phyloP scores from a whole-genome alignment of 2,888 invertebrate genomes.

The Orchesella flavescens region DNA sequence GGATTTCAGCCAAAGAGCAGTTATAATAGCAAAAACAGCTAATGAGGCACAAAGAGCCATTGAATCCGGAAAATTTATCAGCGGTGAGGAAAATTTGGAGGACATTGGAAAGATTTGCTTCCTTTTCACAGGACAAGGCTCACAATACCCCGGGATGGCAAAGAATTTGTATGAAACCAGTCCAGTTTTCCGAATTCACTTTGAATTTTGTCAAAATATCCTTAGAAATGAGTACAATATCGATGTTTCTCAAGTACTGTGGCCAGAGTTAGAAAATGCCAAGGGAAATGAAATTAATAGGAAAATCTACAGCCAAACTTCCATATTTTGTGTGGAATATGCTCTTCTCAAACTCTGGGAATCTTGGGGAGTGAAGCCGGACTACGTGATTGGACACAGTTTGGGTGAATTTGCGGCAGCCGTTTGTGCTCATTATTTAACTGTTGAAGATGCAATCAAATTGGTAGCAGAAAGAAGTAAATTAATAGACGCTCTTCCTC shows the following conservation, averaged over 20 bases:
- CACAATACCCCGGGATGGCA: constrained; percentile 52
- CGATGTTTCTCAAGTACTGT: constrained; percentile 21
- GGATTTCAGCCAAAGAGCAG: constrained; percentile 36
- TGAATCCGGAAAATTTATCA: not conserved
- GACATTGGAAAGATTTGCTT: constrained; percentile 42
- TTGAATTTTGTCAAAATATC: constrained; percentile 32
- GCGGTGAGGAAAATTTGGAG: constrained; percentile 1
- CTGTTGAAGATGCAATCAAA: not conserved
- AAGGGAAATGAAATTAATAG: not conserved
- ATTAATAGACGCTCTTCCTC: not conserved
- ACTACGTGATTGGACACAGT: constrained; percentile 19
- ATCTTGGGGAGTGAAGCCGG: constrained; percentile 11
- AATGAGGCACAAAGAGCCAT: constrained; percentile 12
- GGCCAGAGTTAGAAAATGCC: not conserved
- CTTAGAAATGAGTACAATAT: constrained; percentile 13
- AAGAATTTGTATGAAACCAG: constrained; percentile 24
- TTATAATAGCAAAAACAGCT: constrained; percentile 23
- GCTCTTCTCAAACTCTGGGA: constrained; percentile 40
- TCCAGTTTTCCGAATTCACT: constrained; percentile 35
- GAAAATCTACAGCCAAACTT: constrained; percentile 55
- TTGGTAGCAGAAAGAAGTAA: not conserved
- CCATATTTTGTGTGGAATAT: constrained; percentile 60
- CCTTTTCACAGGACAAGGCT: constrained; percentile 51
- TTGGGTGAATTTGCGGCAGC: constrained; percentile 17
- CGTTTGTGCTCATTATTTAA: not conserved